Base-by-base conservation (phyloP, 2,888 invertebrate species). In the Morpho deidamia region DNA sequence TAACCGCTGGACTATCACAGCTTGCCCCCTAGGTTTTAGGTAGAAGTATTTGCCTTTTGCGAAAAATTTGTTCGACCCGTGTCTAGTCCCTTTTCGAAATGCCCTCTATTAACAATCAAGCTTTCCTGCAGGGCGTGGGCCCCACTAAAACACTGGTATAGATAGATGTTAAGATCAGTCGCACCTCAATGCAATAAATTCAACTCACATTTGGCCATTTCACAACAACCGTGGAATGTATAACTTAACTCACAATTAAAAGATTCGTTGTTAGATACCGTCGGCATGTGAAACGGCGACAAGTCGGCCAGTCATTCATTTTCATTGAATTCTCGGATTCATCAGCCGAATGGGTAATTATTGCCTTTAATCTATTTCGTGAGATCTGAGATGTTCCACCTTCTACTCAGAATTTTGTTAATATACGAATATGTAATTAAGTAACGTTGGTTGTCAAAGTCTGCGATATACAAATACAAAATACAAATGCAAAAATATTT, bases 161-260 rank as follows among this genome's bases (percentile, higher is more conserved):
- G 23, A 23, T 23, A 23, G 23, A 23, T 23, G 5, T 23, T 23
- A 23, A 23, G 23, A 23, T 23, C 0, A 23, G 23, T 23, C 23
- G 23, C 23, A 23, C 23, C 23, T 23, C 23, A 23, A 23, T 23
- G n/a, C n/a, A 11, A 33, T 23, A 3, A 23, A 23, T 23, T 11
- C n/a, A 11, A 33, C 12, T 48, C 52, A 11, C 44, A 11, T 47
- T 48, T 56, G 39, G 11, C 38, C 38, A 42, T 42, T 39, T 48
- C 40, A 48, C 40, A 44, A 44, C 12, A 11, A 40, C 7, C 44
- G 39, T 40, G 48, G 11, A 46, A 46, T 46, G 46, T 46, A 38
- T 53, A 53, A 60, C 56, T 56, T 48, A 38, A 51, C 46, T 53
- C 40, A 50, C 51, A 58, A 56, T 60, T 56, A 58, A 40, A 39